Base-by-base conservation (phyloP, 2,888 invertebrate genomes). In the Chrysina gloriosa region DNA sequence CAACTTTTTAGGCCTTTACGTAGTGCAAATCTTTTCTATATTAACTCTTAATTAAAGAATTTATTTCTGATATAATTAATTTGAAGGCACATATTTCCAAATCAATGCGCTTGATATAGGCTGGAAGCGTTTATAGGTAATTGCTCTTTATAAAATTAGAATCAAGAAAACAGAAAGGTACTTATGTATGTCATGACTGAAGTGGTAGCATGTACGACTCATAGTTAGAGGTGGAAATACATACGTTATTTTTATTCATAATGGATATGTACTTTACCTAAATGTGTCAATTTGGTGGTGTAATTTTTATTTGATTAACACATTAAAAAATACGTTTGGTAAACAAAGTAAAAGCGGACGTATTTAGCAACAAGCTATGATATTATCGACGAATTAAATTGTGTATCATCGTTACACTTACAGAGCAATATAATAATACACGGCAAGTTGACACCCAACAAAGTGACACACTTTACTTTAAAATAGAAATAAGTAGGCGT, bases 391-490 rank as follows among this genome's bases (percentile, higher is more conserved):
- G 19, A 45, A 6, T 45, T 45, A 6, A 21, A 45, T 45, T 7
- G 45, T 45, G 21, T 45, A 21, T 45, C 45, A 16, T 19, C 5
- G 19, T 45, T 45, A 45, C 21, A 45, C 45, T 19, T 45, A 45
- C 45, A 45, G 45, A 45, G 9, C 45, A 3, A 5, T 11, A 36
- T 36, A 36, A 34, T 34, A 34, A 36, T 36, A 23, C 16, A 50
- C 11, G 14, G 14, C 50, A 21, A 29, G 29, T 14, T 50, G 50
- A 50, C 50, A 29, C 50, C 14, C 11, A n/a, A 50, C 50, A 14
- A 29, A 27, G 27, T 50, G 50, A 50, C 50, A 50, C 50, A 50
- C 50, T 50, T 50, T 50, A 50, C 6, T 27, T 50, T 50, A 50
- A 50, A 50, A 50, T 50, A 50, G 50, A 16, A 29, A 16, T 50